phyloP scores from a whole-genome alignment of 2,888 invertebrate genomes.

The Prosapia bicincta region DNA sequence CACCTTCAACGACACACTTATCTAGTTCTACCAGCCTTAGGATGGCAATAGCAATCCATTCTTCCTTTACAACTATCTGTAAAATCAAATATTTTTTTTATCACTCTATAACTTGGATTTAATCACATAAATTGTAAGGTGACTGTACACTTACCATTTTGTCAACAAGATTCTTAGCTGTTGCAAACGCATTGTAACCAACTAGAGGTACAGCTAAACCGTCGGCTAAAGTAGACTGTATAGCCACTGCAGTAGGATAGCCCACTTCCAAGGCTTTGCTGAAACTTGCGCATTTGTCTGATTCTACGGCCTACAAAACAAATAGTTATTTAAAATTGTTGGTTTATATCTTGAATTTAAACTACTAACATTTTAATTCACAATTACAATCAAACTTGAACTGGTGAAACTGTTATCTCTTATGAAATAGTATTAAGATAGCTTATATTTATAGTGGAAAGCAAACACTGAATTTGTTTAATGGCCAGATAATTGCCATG shows the following conservation, averaged over 20 bases:
- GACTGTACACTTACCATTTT: conserved; percentile 56
- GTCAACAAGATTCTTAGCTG: conserved; percentile 69
- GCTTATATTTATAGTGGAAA: too few relatives aligned
- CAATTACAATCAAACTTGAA: too few relatives aligned
- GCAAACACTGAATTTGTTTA: too few relatives aligned
- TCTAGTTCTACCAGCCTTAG: conserved; percentile 75
- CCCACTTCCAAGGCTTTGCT: conserved; percentile 65
- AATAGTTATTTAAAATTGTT: too few relatives aligned
- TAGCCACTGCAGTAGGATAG: conserved; percentile 62
- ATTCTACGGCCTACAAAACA: conserved; percentile 74
- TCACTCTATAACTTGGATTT: too few relatives aligned
- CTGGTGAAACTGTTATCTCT: too few relatives aligned
- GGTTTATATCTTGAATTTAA: too few relatives aligned
- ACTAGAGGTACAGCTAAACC: conserved; percentile 85
- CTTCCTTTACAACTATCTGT: conserved; percentile 72
- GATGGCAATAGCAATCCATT: conserved; percentile 80
- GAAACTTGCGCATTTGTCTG: conserved; percentile 88
- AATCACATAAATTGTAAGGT: neutral
- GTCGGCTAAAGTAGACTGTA: conserved; percentile 77
- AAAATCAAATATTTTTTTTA: neutral
- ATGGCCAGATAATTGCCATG: too few relatives aligned
- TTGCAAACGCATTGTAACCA: conserved; percentile 79
- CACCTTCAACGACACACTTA: conserved; percentile 89
- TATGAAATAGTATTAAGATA: too few relatives aligned
- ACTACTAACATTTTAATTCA: too few relatives aligned